Evolutionary conservation across 53 echinoderm and acorn worm species (phyloP).

Genomic region (Echinarachnius parma): DNA sequence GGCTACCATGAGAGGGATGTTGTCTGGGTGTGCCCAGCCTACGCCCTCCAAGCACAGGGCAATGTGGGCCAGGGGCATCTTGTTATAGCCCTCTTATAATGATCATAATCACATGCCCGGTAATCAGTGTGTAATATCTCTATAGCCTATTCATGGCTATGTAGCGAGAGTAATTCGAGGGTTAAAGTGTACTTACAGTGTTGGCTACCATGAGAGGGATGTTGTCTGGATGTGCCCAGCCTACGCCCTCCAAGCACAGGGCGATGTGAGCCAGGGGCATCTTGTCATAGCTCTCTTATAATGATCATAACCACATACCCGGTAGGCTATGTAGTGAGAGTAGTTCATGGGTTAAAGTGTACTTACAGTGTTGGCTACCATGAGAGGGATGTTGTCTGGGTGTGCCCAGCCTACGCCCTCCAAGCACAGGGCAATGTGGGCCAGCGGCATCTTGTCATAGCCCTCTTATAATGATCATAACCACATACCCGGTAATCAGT

Average conservation of each 20-base stretch:
- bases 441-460: slow-evolving; percentile 94
- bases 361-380: slow-evolving; percentile 92
- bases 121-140: no score
- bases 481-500: no score
- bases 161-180: no score
- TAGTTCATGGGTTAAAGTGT: no score
- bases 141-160: no score
- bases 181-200: no score
- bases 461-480: no score
- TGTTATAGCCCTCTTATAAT: slow-evolving; percentile 86
- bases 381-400: slow-evolving; percentile 89
- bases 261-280: slow-evolving; percentile 98
- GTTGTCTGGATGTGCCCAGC: slow-evolving; percentile 95
- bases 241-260: slow-evolving; percentile 81
- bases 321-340: no score
- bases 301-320: no score
- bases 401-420: slow-evolving; percentile 96
- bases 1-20: slow-evolving; percentile 90
- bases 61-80: slow-evolving; percentile 95
- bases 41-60: slow-evolving; percentile 86
- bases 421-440: slow-evolving; percentile 86
- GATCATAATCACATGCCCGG: no score
- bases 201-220: slow-evolving; percentile 94
- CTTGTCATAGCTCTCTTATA: slow-evolving; percentile 89
- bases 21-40: slow-evolving; percentile 96